Evolutionary conservation across 2,888 invertebrate species (phyloP).

Genomic region (Perithous albicinctus): DNA sequence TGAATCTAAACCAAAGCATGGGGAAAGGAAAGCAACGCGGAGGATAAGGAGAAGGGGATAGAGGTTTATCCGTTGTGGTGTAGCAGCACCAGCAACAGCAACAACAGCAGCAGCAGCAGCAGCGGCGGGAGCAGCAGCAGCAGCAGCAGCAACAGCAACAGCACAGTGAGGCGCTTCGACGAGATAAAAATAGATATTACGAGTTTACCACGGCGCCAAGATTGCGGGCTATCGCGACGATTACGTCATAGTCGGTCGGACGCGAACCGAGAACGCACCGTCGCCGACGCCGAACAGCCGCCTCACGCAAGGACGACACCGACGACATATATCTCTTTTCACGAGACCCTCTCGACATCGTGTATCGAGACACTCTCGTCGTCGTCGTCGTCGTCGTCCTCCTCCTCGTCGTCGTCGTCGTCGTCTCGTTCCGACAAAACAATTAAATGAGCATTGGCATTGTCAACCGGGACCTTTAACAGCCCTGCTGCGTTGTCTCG

Average conservation of each 20-base stretch:
- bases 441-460: conserved; percentile 1
- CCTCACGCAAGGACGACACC: conserved; percentile 57
- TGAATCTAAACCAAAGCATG: background rate
- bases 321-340: conserved; percentile 52
- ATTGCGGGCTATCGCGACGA: conserved; percentile 86
- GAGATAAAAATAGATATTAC: conserved; percentile 87
- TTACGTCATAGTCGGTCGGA: conserved; percentile 85
- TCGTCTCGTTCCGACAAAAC: conserved; percentile 4
- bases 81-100: conserved; percentile 28
- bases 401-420: background rate
- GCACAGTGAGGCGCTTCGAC: conserved; percentile 75
- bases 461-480: background rate
- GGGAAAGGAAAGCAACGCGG: conserved; percentile 18
- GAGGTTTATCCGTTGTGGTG: conserved; percentile 35
- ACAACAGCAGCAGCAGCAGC: conserved; percentile 43
- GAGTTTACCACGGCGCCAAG: conserved; percentile 87
- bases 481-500: background rate
- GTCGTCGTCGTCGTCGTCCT: background rate
- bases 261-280: conserved; percentile 74
- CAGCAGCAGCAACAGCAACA: conserved; percentile 38
- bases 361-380: conserved; percentile 27
- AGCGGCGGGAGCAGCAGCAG: conserved; percentile 29
- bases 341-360: conserved; percentile 49
- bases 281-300: conserved; percentile 69
- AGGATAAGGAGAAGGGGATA: conserved; percentile 1